Conservation (phyloP, 2,113 vertebrate species). For the Odocoileus virginianus region DNA sequence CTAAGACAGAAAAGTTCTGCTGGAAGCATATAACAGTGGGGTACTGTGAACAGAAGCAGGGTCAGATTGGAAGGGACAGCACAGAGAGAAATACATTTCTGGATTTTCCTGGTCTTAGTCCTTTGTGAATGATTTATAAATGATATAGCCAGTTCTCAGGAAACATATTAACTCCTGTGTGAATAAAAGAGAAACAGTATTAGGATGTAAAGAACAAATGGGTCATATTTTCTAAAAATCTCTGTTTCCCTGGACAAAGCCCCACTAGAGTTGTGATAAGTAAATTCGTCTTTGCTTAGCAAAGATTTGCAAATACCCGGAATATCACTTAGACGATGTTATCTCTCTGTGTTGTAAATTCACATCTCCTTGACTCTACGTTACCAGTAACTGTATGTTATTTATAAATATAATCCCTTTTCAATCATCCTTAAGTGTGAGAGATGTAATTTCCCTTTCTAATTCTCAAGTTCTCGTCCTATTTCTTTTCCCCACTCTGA, state of each 20-base stretch:
- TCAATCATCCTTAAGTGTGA: background rate
- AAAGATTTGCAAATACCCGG: background rate
- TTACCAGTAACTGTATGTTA: background rate
- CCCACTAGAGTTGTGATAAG: background rate
- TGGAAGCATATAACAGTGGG: background rate
- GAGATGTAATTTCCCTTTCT: background rate
- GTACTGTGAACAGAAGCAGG: background rate
- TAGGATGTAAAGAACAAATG: background rate
- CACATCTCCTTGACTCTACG: background rate
- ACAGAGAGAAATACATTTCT: background rate
- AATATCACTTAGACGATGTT: background rate
- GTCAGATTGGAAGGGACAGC: background rate
- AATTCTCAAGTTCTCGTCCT: slow-evolving; percentile 16
- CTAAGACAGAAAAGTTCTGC: background rate
- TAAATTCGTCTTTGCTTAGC: background rate
- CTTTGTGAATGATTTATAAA: background rate
- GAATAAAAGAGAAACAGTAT: background rate
- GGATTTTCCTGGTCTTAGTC: background rate
- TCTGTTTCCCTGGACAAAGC: background rate
- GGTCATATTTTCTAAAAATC: background rate
- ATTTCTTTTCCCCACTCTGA: background rate
- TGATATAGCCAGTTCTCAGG: background rate
- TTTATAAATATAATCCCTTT: background rate
- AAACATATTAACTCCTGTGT: background rate
- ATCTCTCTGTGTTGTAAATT: background rate